Percentiles rank a stretch among this genome's conserved stretches.
Conservation (phyloP, 2,113 vertebrate genomes). For the Platycercus adscitus region DNA sequence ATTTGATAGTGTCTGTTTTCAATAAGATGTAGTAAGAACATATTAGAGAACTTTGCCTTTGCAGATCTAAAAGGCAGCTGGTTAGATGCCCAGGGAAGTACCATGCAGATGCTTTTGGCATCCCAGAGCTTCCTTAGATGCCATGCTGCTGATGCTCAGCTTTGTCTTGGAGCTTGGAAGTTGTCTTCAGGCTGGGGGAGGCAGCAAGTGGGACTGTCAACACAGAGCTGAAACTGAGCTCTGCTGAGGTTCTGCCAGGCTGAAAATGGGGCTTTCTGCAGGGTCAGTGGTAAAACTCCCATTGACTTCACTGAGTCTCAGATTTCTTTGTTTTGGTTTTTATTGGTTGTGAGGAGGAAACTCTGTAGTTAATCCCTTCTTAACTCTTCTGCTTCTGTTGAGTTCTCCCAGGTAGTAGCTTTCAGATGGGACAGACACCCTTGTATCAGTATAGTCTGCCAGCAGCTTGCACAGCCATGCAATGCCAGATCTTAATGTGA, state of each 20-base stretch:
- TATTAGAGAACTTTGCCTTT: not conserved
- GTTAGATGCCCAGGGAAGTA: not conserved
- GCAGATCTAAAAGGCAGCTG: not conserved
- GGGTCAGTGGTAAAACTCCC: not conserved
- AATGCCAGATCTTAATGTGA: not conserved
- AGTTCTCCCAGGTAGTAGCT: not conserved
- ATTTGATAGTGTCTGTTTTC: not conserved
- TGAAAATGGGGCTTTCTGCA: not conserved
- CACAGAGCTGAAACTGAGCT: not conserved
- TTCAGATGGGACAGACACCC: not conserved
- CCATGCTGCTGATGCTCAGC: fast-evolving
- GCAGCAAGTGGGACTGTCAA: not conserved
- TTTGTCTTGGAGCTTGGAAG: not conserved
- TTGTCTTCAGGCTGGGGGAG: not conserved
- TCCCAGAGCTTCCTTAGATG: not conserved
- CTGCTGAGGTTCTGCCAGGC: not conserved
- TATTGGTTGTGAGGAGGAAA: not conserved
- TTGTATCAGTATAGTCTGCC: not conserved
- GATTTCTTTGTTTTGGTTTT: not conserved
- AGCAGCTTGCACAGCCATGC: not conserved
- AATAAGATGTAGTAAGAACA: fast-evolving
- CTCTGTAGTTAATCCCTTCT: not conserved
- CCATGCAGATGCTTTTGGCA: not conserved
- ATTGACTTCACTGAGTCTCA: not conserved
- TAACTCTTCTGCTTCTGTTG: not conserved